Conservation (phyloP, 2,888 invertebrate genomes). For the Onthophagus sagittarius region DNA sequence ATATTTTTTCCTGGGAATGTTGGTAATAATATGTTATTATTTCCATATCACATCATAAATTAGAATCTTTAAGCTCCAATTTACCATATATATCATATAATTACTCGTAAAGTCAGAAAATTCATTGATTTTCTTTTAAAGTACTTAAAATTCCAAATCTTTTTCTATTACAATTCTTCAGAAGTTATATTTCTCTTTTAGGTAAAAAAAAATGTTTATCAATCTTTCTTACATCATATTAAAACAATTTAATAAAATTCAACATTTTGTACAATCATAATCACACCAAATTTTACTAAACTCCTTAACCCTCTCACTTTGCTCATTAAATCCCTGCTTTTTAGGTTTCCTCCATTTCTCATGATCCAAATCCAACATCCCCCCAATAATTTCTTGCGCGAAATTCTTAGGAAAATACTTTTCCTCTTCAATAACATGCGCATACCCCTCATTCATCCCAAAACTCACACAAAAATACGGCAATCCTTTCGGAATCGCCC, state of each 20-base stretch:
- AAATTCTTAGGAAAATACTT: constrained; percentile 81
- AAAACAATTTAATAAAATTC: neutral
- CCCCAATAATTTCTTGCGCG: constrained; percentile 94
- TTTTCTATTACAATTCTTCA: no score
- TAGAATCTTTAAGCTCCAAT: no score
- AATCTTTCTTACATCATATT: no score
- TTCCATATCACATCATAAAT: no score
- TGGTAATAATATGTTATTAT: no score
- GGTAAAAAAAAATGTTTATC: no score
- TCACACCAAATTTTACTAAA: constrained; percentile 70
- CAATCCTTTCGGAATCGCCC: constrained; percentile 85
- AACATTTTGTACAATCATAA: constrained; percentile 49
- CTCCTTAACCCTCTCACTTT: constrained; percentile 69
- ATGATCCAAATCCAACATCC: constrained; percentile 87
- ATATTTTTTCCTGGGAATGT: no score
- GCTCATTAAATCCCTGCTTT: constrained; percentile 69
- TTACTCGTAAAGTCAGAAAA: no score
- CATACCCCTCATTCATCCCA: constrained; percentile 87
- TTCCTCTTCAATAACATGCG: constrained; percentile 96
- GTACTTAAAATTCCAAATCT: no score
- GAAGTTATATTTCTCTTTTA: no score
- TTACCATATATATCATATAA: no score
- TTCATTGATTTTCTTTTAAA: no score
- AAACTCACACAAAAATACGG: constrained; percentile 95
- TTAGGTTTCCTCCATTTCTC: constrained; percentile 80